phyloP scores from a whole-genome alignment of 2,888 invertebrate species.

The Drosophila prostipennis region DNA sequence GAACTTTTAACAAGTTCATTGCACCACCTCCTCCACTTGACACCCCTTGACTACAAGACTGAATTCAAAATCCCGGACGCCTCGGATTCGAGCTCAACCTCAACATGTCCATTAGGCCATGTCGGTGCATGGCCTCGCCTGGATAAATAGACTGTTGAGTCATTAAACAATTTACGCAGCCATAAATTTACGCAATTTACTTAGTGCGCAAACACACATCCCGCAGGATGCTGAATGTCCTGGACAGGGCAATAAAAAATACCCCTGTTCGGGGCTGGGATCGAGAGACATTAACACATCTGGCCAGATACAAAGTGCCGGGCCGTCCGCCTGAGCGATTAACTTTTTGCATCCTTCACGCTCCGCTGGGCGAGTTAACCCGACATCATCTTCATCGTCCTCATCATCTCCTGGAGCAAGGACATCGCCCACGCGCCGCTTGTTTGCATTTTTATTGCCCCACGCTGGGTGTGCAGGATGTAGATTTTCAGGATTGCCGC shows the following conservation, averaged over 20 bases:
- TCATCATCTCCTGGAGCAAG: slow-evolving; percentile 27
- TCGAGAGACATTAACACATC: slow-evolving; percentile 70
- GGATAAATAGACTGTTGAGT: slow-evolving; percentile 76
- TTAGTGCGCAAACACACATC: slow-evolving; percentile 64
- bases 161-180: slow-evolving; percentile 78
- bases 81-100: slow-evolving; percentile 45
- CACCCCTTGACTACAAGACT: slow-evolving; percentile 26
- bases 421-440: slow-evolving; percentile 57
- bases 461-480: slow-evolving; percentile 42
- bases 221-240: slow-evolving; percentile 44
- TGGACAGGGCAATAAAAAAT: slow-evolving; percentile 70
- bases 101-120: slow-evolving; percentile 63
- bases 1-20: slow-evolving; percentile 15
- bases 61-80: slow-evolving; percentile 13
- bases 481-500: slow-evolving; percentile 54
- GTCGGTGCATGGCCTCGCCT: slow-evolving; percentile 59
- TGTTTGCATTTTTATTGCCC: slow-evolving; percentile 66
- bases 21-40: slow-evolving; percentile 34
- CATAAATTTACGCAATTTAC: slow-evolving; percentile 82
- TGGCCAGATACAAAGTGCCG: slow-evolving; percentile 65
- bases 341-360: slow-evolving; percentile 78
- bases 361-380: slow-evolving; percentile 53
- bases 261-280: slow-evolving; percentile 51
- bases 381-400: slow-evolving; percentile 35
- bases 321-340: slow-evolving; percentile 81